Conservation (phyloP, 2,888 invertebrate species). For the Alviniconcha strummeri region DNA sequence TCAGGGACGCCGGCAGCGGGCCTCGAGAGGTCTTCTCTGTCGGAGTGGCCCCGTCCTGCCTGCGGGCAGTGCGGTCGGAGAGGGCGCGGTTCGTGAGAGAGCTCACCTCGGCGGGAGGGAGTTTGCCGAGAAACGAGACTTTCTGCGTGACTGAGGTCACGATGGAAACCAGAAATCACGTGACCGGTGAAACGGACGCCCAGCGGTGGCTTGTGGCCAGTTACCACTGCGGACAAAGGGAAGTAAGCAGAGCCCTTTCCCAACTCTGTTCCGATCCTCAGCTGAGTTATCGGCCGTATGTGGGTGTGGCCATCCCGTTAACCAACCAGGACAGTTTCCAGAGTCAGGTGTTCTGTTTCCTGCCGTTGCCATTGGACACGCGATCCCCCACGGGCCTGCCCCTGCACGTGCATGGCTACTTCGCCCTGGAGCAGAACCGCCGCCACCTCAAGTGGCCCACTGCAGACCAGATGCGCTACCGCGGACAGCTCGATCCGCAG, state of each 20-base stretch:
- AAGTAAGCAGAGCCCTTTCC: conserved; percentile 41
- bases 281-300: conserved; percentile 53
- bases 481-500: conserved; percentile 50
- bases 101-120: conserved; percentile 16
- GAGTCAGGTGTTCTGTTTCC: conserved; percentile 68
- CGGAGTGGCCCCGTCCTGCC: conserved; percentile 6
- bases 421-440: conserved; percentile 66
- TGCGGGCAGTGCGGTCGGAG: neutral
- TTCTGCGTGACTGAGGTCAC: conserved; percentile 10
- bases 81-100: conserved; percentile 19
- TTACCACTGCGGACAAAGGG: conserved; percentile 43
- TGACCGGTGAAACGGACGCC: conserved; percentile 2
- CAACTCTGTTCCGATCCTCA: conserved; percentile 36
- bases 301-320: conserved; percentile 55
- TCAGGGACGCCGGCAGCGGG: neutral
- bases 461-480: conserved; percentile 44
- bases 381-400: conserved; percentile 65
- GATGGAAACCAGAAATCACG: conserved; percentile 15
- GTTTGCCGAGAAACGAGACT: conserved; percentile 4
- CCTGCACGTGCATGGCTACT: conserved; percentile 68
- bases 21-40: conserved; percentile 23
- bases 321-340: conserved; percentile 28
- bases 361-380: conserved; percentile 65
- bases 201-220: conserved; percentile 49
- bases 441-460: conserved; percentile 68